Conservation (phyloP, 2,797 vertebrate genomes). For the Selene dorsalis region DNA sequence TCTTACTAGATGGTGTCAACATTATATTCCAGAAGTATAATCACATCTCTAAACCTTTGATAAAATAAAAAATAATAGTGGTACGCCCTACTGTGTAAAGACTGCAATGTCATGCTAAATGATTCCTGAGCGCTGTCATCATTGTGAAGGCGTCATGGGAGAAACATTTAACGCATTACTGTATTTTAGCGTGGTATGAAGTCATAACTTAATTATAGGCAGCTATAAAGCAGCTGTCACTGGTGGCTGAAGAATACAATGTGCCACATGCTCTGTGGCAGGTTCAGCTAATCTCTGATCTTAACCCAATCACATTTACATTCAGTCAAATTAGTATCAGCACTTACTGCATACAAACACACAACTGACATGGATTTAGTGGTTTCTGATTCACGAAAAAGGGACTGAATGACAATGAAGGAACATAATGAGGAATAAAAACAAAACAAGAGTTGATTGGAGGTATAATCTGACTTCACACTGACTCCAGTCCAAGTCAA, state of each 20-base stretch:
- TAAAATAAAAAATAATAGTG: neutral
- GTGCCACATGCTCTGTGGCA: slow-evolving; percentile 20
- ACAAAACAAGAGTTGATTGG: neutral
- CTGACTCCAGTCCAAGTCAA: too few relatives aligned
- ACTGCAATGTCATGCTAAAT: slow-evolving; percentile 11
- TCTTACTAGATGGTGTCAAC: neutral
- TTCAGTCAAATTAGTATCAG: neutral
- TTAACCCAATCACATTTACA: slow-evolving; percentile 11
- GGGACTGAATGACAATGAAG: neutral
- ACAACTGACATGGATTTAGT: neutral
- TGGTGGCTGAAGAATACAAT: slow-evolving; percentile 37
- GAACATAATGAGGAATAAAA: neutral
- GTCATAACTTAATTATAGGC: slow-evolving; percentile 62
- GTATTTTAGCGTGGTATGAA: slow-evolving; percentile 42
- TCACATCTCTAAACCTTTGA: neutral
- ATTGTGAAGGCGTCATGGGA: slow-evolving; percentile 9
- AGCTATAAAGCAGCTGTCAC: slow-evolving; percentile 66
- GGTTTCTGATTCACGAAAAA: neutral
- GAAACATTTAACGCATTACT: slow-evolving; percentile 16
- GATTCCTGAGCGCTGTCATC: slow-evolving; percentile 22
- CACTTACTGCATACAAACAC: neutral
- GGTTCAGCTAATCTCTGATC: slow-evolving; percentile 21
- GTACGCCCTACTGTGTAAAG: neutral
- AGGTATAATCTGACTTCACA: neutral
- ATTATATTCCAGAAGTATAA: slow-evolving; percentile 4